phyloP scores from a whole-genome alignment of 2,888 invertebrate species.

The Glyphotaelius pellucidus region DNA sequence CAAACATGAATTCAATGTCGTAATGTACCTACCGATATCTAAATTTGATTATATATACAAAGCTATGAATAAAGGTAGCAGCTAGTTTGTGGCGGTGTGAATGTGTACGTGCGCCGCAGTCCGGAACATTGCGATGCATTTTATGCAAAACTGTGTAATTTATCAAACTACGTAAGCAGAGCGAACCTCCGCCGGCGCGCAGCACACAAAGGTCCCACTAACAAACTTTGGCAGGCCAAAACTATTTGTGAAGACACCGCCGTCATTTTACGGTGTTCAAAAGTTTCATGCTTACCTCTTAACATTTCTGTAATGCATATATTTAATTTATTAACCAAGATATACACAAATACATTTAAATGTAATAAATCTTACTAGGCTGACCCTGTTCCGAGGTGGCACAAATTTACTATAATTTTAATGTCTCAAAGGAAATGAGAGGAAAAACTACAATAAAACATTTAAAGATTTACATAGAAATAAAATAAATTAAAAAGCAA shows the following conservation, averaged over 20 bases:
- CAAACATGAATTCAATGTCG: neutral
- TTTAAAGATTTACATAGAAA: too few species aligned
- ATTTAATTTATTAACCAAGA: too few species aligned
- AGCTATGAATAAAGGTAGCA: neutral
- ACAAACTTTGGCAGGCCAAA: neutral
- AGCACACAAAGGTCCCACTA: neutral
- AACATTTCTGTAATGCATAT: too few species aligned
- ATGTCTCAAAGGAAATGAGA: too few species aligned
- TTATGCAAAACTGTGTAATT: constrained; percentile 30
- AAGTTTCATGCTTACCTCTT: too few species aligned
- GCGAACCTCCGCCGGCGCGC: neutral
- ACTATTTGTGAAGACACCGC: neutral
- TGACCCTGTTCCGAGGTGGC: too few species aligned
- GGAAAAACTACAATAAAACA: too few species aligned
- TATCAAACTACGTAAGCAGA: constrained; percentile 5
- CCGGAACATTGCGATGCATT: constrained; percentile 3
- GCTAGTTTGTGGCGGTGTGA: constrained; percentile 2
- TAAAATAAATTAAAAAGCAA: too few species aligned
- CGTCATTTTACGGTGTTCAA: too few species aligned
- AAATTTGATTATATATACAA: neutral
- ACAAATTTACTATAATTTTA: too few species aligned
- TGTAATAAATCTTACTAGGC: too few species aligned
- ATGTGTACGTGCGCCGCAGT: neutral
- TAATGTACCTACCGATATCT: neutral
- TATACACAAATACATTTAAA: too few species aligned